Evolutionary conservation across 2,113 vertebrate species (phyloP), one percentile per base, ranked within the genome.

Genomic region (Coryphaenoides rupestris): DNA sequence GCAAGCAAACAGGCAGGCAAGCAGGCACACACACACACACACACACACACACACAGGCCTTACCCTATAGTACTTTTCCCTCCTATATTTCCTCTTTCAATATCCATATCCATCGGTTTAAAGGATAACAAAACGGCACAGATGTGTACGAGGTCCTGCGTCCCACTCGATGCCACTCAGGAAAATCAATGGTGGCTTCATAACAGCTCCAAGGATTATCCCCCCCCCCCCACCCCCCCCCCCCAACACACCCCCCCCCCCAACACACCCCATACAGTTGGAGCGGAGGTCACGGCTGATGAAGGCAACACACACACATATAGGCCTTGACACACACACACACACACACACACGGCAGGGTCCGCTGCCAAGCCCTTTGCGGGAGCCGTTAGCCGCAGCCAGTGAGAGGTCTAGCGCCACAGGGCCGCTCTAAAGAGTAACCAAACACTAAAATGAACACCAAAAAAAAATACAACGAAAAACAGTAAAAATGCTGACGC

Each of bases 141-240:
- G 65, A 58, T 73, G 47, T 56, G 62, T 40, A 26, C 58, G 9
- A 59, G n/a, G 58, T 63, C 68, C 61, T 23, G 55, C 46, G 50
- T 60, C 23, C n/a, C 15, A 23, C 59, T 66, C 72, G 57, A 74
- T 17, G 45, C 26, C 60, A 15, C 66, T 75, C 33, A 53, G 16
- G 59, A 19, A 75, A 69, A 81, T 77, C 71, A 73, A 56, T 13
- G 2, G n/a, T 21, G 5, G 40, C 79, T 79, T 79, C 59, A 77
- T 65, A 70, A 79, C 73, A 53, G 62, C 50, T n/a, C 17, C 0
- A 61, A 53, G 73, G 70, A 61, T 81, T 72, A 28, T 49, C 21
- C 40, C 21, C n/a, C n/a, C n/a, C n/a, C n/a, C n/a, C n/a, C n/a
- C n/a, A n/a, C n/a, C n/a, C n/a, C n/a, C n/a, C n/a, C n/a, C n/a